These are phyloP conservation scores for Brienomyrus brachyistius DNA, from an alignment of 2,113 vertebrate genomes.

Conservation along the genomic window DNA sequence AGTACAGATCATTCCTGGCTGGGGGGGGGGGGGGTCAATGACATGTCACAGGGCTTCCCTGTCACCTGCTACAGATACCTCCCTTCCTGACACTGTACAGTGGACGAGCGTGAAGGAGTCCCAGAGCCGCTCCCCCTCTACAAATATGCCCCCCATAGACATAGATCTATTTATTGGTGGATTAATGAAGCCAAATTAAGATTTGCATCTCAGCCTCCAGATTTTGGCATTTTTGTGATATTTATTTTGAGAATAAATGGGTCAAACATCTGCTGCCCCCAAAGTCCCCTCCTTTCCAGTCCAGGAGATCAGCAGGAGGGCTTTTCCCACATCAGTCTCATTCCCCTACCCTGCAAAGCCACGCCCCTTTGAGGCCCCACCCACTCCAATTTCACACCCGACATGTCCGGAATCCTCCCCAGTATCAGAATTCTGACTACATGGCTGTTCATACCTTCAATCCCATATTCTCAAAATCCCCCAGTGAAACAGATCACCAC, in stretches of 20 bases:
- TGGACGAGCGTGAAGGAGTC: background rate
- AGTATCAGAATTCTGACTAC: background rate
- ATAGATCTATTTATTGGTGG: background rate
- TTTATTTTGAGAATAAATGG: background rate
- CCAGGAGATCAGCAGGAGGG: background rate
- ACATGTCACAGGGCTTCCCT: background rate
- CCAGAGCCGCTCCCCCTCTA: background rate
- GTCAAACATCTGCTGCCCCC: background rate
- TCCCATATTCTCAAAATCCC: constrained; percentile 35
- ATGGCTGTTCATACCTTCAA: too few species aligned
- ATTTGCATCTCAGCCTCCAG: background rate
- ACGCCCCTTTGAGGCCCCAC: background rate
- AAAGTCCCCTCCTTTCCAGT: background rate
- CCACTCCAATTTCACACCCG: background rate
- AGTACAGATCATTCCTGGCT: background rate
- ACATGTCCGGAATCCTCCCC: background rate
- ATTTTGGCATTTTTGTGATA: background rate
- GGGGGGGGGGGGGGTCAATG: background rate
- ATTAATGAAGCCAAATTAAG: background rate
- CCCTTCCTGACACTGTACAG: background rate
- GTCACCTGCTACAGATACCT: background rate
- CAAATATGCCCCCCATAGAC: background rate
- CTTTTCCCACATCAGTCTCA: background rate
- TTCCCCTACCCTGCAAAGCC: background rate
- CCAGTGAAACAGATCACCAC: constrained; percentile 43